phyloP scores from a whole-genome alignment of 2,888 invertebrate genomes.

The Ypsolopha scabrella region DNA sequence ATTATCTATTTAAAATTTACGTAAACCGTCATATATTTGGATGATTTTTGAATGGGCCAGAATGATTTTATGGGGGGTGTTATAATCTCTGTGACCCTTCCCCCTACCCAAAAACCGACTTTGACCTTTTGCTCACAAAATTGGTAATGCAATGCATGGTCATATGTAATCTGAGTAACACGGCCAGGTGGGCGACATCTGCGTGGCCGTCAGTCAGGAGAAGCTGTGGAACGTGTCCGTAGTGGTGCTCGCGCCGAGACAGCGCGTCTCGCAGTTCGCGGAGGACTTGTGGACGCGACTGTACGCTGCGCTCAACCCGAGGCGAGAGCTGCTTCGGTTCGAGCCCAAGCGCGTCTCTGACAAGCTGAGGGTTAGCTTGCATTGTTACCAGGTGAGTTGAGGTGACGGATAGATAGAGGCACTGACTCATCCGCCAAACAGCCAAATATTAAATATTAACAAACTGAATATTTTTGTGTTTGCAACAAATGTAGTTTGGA shows the following conservation, averaged over 20 bases:
- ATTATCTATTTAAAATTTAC: too few relatives aligned
- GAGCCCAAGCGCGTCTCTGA: conserved; percentile 79
- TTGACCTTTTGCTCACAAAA: conserved; percentile 2
- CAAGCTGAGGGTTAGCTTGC: conserved; percentile 70
- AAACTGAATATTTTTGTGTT: too few relatives aligned
- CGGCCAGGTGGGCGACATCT: conserved; percentile 60
- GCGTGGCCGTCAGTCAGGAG: conserved; percentile 78
- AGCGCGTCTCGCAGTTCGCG: conserved; percentile 84
- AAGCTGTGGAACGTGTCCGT: conserved; percentile 85
- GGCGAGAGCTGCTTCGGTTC: conserved; percentile 59
- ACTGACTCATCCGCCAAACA: too few relatives aligned
- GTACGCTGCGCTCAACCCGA: conserved; percentile 75
- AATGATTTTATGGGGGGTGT: too few relatives aligned
- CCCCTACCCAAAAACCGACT: too few relatives aligned
- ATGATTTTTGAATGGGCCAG: too few relatives aligned
- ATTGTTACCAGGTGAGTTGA: conserved; percentile 79
- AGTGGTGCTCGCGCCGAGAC: conserved; percentile 86
- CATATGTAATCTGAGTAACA: too few relatives aligned
- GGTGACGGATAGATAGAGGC: neutral
- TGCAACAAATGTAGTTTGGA: too few relatives aligned
- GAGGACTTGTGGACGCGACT: conserved; percentile 87
- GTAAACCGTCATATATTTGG: too few relatives aligned
- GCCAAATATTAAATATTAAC: too few relatives aligned
- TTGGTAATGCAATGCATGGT: too few relatives aligned
- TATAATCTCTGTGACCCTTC: too few relatives aligned